phyloP scores from a whole-genome alignment of 2,888 invertebrate genomes.

The Xestia c-nigrum region DNA sequence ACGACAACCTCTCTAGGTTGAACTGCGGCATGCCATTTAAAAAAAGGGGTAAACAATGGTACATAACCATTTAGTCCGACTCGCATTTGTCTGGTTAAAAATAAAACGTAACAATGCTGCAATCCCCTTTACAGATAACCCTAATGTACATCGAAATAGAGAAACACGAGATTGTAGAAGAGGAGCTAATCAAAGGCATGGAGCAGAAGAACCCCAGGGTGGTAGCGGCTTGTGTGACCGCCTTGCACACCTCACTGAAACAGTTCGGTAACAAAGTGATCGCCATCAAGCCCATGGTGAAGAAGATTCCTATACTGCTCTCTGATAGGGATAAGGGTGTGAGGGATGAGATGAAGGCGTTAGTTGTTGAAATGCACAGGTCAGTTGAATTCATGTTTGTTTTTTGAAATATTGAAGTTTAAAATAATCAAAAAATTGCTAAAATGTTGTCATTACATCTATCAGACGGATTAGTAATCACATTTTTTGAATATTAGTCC shows the following conservation, averaged over 20 bases:
- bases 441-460: background rate
- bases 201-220: conserved; percentile 99
- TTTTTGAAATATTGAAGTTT: background rate
- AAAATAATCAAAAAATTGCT: background rate
- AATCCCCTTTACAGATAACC: conserved; percentile 91
- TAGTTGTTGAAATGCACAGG: conserved; percentile 98
- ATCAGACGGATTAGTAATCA: no score
- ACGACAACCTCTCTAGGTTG: no score
- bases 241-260: conserved; percentile 94
- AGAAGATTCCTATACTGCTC: conserved; percentile 95
- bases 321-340: conserved; percentile 98
- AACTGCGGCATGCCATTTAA: no score
- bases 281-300: conserved; percentile 96
- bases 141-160: conserved; percentile 99
- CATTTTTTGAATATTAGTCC: no score
- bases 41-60: no score
- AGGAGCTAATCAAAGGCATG: conserved; percentile 98
- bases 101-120: background rate
- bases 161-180: conserved; percentile 96
- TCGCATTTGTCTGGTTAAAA: no score
- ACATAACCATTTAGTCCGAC: no score
- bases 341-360: conserved; percentile 96
- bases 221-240: conserved; percentile 95
- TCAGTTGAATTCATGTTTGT: conserved; percentile 69
- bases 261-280: conserved; percentile 98